Conservation (phyloP, 2,888 invertebrate species). For the Scaptomyza polygonia region DNA sequence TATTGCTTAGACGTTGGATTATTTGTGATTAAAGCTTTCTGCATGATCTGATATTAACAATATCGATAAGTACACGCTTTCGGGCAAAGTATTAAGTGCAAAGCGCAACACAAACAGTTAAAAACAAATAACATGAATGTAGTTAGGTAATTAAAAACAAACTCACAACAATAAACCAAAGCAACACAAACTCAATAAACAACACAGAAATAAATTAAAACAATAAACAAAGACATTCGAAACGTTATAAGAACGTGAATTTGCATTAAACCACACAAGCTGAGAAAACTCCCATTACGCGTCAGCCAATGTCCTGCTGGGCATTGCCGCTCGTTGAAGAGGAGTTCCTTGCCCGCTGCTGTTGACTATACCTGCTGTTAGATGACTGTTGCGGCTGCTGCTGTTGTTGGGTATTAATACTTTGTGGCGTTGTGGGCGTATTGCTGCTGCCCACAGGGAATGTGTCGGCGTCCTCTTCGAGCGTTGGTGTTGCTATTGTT, state of each 20-base stretch:
- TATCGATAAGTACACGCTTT: constrained; percentile 10
- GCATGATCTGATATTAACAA: constrained; percentile 29
- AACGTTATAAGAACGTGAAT: constrained; percentile 14
- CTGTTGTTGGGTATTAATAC: constrained; percentile 74
- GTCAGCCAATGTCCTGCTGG: constrained; percentile 89
- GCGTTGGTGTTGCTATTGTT: constrained; percentile 50
- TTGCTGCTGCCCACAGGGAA: constrained; percentile 62
- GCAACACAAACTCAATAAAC: constrained; percentile 33
- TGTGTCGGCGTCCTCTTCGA: constrained; percentile 80
- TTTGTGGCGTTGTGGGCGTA: constrained; percentile 76
- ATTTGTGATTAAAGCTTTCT: constrained; percentile 52
- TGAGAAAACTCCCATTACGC: constrained; percentile 92
- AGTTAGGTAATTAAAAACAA: constrained; percentile 8
- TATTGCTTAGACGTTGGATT: constrained; percentile 41
- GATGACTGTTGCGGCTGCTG: constrained; percentile 60
- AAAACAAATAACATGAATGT: constrained; percentile 29
- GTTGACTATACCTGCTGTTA: constrained; percentile 73
- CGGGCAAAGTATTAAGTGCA: constrained; percentile 21
- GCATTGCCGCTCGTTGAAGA: constrained; percentile 65
- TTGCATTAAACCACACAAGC: constrained; percentile 89
- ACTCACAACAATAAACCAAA: constrained; percentile 22
- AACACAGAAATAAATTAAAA: constrained; percentile 32
- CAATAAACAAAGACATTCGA: constrained; percentile 4
- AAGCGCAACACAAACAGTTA: constrained; percentile 22
- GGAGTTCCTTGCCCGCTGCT: constrained; percentile 73